Base-by-base conservation (phyloP, 2,888 invertebrate genomes). In the Hedya salicella region DNA sequence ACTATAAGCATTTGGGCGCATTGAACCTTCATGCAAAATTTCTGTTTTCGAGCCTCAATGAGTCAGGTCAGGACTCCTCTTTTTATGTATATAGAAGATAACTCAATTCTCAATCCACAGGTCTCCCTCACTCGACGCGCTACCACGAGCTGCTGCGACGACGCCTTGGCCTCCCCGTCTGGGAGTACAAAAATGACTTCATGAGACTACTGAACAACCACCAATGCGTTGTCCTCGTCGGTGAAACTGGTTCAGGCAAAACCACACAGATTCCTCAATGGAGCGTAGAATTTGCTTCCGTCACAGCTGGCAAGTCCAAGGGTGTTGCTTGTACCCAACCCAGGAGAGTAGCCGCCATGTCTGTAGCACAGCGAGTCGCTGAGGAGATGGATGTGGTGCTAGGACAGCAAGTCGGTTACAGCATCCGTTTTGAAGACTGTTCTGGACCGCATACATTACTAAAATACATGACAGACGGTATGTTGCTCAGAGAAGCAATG, bases 401-500 rank as follows among this genome's bases (percentile, higher is more conserved):
- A 5, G 96, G 96, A 0, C 91, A 92, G 69, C 91, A 92, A 71
- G 91, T 92, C 0, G 91, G 91, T 8, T 91, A 91, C 77, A 90
- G 98, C 82, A 99, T 99, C 82, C 97, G 99, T 94, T 99, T 99
- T 82, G 99, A 99, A 88, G 99, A 99, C 90, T 99, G 99, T 82
- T 98, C 99, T 1, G 98, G 98, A 0, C 95, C 97, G 0, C 97
- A 96, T 81, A 99, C 99, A 0, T 94, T 98, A 30, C 93, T 99
- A 1, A 99, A 99, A 81, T 99, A 99, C 85, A 98, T 99, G 98
- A 99, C 99, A 13, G 99, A 99, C 79, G 99, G 99, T 97, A 99
- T 99, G 99, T 94, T 99, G 86, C 92, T 99, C 36, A 93, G 99
- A 69, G 99, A 99, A 93, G 99, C 98, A 0, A 99, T 99, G 99